Base-by-base conservation (phyloP, 2,113 vertebrate genomes). In the Cryptotis parvus region DNA sequence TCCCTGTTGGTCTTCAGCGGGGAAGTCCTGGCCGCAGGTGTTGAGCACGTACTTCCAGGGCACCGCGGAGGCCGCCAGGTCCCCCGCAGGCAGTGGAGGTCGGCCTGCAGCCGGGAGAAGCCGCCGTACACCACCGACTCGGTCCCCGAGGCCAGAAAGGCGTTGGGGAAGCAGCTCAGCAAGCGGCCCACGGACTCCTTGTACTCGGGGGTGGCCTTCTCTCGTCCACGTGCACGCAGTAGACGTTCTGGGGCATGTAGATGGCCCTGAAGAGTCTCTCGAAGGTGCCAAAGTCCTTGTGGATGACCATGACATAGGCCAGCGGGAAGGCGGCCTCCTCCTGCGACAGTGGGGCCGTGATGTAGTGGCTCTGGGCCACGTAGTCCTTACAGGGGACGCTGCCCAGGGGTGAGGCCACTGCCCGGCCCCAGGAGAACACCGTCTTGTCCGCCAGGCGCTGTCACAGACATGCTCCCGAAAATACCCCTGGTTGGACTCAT, bases 21-120 rank as follows among this genome's bases (percentile, higher is more conserved):
- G 98, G 35, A 98, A 98, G 70, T 98, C 98, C 39, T 98, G 98
- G 2, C 98, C 98, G 6, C 98, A 98, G 27, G 96, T 91, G 94
- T 98, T 98, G 80, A 98, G 72, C 6, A 95, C 61, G 0, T 98
- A 98, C 55, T 92, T 96, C 98, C 98, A 98, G 0, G 9, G 94
- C 0, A 94, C 33, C 15, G 58, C 0, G 0, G 95, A 95, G 5
- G 31, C 16, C 18, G 91, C 26, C 1, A 98, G 97, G 77, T 98
- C 97, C 18, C 72, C 18, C 72, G 63, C 91, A 98, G 72, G 91
- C 98, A 98, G 94, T 97, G 90, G 78, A 98, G 58, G 63, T 98
- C 98, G 0, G 98, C 98, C 94, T 96, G 96, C 24, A 98, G 97
- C 33, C 98, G 81, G 29, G 98, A 98, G 8, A 98, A 91, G 0